Percentiles rank a stretch among this genome's conserved stretches.
phyloP scores from a whole-genome alignment of 2,113 vertebrate genomes.

The Daphoenositta chrysoptera region DNA sequence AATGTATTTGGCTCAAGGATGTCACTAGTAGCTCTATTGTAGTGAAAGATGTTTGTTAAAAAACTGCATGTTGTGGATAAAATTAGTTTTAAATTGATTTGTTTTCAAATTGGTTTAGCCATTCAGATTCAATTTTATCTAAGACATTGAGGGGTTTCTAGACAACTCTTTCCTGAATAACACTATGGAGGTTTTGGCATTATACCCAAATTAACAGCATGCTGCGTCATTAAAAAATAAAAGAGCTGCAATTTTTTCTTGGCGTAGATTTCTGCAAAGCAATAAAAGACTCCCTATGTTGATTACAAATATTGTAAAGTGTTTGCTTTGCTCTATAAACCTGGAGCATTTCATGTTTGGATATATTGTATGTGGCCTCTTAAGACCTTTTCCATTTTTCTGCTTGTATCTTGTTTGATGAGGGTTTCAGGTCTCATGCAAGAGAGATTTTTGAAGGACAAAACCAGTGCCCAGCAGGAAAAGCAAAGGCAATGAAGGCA shows the following conservation, averaged over 20 bases:
- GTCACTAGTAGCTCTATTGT: neutral
- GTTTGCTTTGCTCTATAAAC: neutral
- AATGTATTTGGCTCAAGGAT: neutral
- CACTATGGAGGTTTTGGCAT: neutral
- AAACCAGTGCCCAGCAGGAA: neutral
- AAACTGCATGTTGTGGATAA: neutral
- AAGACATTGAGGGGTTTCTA: constrained; percentile 6
- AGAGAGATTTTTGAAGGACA: neutral
- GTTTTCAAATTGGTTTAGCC: constrained; percentile 11
- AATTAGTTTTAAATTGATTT: constrained; percentile 29
- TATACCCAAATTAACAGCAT: constrained; percentile 13
- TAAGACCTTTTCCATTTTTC: neutral
- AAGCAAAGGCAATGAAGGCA: neutral
- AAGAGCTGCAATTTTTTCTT: constrained; percentile 41
- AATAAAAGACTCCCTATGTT: constrained; percentile 22
- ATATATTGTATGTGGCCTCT: neutral
- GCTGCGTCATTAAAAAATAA: constrained; percentile 16
- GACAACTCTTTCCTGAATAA: neutral
- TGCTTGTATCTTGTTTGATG: neutral
- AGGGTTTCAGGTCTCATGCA: neutral
- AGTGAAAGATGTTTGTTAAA: neutral
- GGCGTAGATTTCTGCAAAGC: neutral
- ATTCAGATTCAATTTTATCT: constrained; percentile 27
- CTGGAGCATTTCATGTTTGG: neutral
- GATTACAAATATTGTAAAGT: constrained; percentile 28